Conservation (phyloP, 2,888 invertebrate genomes). For the Anagyrus pseudococci region DNA sequence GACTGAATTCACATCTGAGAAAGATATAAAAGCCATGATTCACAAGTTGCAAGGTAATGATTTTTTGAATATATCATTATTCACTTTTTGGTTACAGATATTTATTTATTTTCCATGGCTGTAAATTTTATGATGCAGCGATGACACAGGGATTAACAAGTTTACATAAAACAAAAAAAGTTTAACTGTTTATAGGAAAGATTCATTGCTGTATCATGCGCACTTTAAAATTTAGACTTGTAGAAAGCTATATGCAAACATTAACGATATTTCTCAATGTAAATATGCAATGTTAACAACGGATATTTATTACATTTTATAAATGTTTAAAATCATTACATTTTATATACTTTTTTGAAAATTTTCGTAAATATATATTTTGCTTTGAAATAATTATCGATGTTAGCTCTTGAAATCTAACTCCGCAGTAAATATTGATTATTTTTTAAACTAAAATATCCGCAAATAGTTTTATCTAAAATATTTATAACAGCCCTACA, state of each 20-base stretch:
- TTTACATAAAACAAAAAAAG: too few relatives aligned
- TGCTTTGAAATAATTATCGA: constrained; percentile 4
- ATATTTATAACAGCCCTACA: too few relatives aligned
- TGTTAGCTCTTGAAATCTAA: constrained; percentile 7
- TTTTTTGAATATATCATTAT: not conserved
- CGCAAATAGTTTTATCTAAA: not conserved
- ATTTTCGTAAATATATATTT: not conserved
- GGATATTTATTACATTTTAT: constrained; percentile 1
- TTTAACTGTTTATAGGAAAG: not conserved
- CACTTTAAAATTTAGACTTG: constrained; percentile 21
- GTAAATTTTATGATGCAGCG: constrained; percentile 21
- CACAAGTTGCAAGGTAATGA: constrained; percentile 57
- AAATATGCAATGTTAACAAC: constrained; percentile 11
- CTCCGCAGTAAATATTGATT: constrained; percentile 1
- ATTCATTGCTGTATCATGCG: constrained; percentile 23
- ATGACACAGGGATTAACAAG: not conserved
- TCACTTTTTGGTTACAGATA: too few relatives aligned
- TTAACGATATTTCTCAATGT: constrained; percentile 33
- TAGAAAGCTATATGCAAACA: constrained; percentile 26
- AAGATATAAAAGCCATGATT: constrained; percentile 58
- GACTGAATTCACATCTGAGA: constrained; percentile 53
- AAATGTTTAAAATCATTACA: constrained; percentile 4
- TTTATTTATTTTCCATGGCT: constrained; percentile 21
- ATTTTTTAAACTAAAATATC: constrained; percentile 9
- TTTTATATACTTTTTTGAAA: not conserved